phyloP scores from a whole-genome alignment of 2,888 invertebrate species.

The Melipona beecheii region DNA sequence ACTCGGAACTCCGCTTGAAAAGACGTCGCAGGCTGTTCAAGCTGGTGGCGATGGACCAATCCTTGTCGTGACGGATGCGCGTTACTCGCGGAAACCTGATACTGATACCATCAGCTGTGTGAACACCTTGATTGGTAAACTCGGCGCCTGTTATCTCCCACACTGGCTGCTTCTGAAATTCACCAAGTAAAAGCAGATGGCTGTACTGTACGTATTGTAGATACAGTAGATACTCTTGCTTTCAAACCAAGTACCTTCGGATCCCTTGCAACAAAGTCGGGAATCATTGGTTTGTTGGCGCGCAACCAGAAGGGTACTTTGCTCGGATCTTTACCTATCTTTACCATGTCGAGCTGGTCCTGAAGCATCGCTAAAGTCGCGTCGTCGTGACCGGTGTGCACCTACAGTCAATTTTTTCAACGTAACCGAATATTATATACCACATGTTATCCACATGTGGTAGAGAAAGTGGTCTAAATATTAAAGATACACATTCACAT shows the following conservation, averaged over 20 bases:
- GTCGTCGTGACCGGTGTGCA: conserved; percentile 95
- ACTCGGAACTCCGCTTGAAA: conserved; percentile 85
- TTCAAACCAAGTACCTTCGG: conserved; percentile 86
- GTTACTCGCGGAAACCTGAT: conserved; percentile 96
- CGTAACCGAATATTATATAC: too few species aligned
- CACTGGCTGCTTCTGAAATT: conserved; percentile 89
- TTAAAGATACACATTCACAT: too few species aligned
- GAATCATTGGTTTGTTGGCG: conserved; percentile 93
- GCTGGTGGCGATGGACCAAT: conserved; percentile 93
- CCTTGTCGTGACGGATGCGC: conserved; percentile 92
- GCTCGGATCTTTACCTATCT: conserved; percentile 90
- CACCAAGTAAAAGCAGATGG: not conserved
- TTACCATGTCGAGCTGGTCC: conserved; percentile 89
- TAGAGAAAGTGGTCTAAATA: too few species aligned
- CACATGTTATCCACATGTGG: too few species aligned
- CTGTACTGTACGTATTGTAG: too few species aligned
- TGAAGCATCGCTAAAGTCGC: conserved; percentile 92
- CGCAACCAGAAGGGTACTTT: conserved; percentile 92
- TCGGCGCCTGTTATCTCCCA: conserved; percentile 98
- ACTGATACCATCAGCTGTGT: conserved; percentile 97
- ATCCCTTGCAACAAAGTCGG: conserved; percentile 94
- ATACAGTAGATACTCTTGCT: not conserved
- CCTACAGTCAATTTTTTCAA: conserved; percentile 75
- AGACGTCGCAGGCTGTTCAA: conserved; percentile 89
- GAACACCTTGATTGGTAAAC: conserved; percentile 91